Evolutionary conservation across 2,888 invertebrate genomes (phyloP), one percentile per base, ranked within the genome.

Genomic region (Nomada ruficornis): DNA sequence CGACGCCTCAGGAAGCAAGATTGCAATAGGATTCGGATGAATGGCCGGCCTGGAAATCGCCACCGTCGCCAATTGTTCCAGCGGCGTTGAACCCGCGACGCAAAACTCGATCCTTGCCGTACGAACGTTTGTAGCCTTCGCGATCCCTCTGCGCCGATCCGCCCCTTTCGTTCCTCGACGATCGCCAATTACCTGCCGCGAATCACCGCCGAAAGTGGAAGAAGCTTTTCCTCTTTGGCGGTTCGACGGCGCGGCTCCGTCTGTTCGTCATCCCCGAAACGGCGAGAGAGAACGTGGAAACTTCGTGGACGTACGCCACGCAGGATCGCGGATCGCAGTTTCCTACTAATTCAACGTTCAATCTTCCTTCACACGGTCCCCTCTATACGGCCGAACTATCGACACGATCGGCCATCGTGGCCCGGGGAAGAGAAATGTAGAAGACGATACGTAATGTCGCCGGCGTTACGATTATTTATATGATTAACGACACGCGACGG

Each of bases 1-100:
- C 95, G 65, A 95, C 96, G 78, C 95, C 97, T 78, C 97, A 97
- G 94, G 97, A 97, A 94, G 97, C 97, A 64, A 95, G 97, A 92
- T 96, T 97, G 94, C 97, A 97, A 94, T 97, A 96, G 89, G 80
- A 83, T 15, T 18, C 36, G 60, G 52, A 57, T 11, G n/a, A 23
- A 42, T 65, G 47, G 59, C 59, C 42, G 44, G 13, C 60, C 15
- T 13, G 59, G 59, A 54, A 23, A 42, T 63, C 42, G 62, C 47
- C 20, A 20, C 50, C 20, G 44, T 62, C 65, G 36, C 52, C 68
- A 50, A 44, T 36, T 67, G 57, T 47, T 57, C 60, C 52, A 36
- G 42, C 52, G 26, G 59, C 52, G 20, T 77, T 29, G 23, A 57
- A 67, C n/a, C 59, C 55, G 62, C 55, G 15, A 54, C 59, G 18